phyloP scores from a whole-genome alignment of 2,797 vertebrate species.

The Selene dorsalis region DNA sequence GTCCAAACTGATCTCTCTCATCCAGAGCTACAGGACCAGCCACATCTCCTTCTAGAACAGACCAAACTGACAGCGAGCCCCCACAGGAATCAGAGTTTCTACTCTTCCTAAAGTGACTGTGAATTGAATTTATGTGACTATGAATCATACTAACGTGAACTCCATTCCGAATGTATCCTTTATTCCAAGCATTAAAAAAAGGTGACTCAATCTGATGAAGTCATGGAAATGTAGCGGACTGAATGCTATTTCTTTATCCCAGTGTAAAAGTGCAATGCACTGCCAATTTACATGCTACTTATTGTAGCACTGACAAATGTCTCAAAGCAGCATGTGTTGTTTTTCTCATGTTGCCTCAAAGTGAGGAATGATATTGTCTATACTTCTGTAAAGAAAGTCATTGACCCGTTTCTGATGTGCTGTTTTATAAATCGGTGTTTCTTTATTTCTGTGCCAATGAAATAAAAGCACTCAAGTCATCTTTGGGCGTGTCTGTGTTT shows the following conservation, averaged over 20 bases:
- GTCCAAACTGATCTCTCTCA: conserved; percentile 71
- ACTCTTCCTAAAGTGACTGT: conserved; percentile 20
- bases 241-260: conserved; percentile 39
- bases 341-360: conserved; percentile 79
- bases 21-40: conserved; percentile 71
- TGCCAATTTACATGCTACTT: conserved; percentile 59
- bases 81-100: not conserved
- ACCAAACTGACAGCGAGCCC: conserved; percentile 26
- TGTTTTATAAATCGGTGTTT: not conserved
- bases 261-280: conserved; percentile 77
- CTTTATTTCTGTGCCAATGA: conserved; percentile 24
- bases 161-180: not conserved
- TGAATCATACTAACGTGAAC: not conserved
- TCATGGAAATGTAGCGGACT: conserved; percentile 39
- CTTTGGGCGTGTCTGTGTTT: not conserved
- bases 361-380: conserved; percentile 74
- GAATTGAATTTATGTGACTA: conserved; percentile 34
- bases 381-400: conserved; percentile 56
- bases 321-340: conserved; percentile 78
- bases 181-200: conserved; percentile 65
- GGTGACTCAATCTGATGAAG: conserved; percentile 17
- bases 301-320: conserved; percentile 44
- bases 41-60: conserved; percentile 46
- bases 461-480: conserved; percentile 51
- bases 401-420: conserved; percentile 30